phyloP scores from a whole-genome alignment of 2,113 vertebrate species.

The Arenaria interpres region DNA sequence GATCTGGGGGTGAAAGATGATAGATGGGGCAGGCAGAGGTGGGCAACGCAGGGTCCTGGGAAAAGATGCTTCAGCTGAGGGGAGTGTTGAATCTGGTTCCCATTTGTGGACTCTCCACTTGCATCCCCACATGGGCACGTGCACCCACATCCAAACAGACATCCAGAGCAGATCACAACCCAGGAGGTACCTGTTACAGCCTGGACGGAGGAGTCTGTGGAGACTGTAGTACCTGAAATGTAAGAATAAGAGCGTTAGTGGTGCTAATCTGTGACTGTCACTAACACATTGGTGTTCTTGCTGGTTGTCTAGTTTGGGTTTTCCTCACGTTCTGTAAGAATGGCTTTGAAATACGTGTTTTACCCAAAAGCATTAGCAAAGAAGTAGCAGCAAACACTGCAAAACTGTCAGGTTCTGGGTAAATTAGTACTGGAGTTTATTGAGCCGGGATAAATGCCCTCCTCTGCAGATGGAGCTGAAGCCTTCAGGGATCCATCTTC shows the following conservation, averaged over 20 bases:
- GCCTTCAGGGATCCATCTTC: neutral
- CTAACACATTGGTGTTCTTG: accelerated
- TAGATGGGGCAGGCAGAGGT: neutral
- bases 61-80: neutral
- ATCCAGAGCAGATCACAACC: neutral
- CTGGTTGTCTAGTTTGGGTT: neutral
- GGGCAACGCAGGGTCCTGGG: neutral
- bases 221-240: slow-evolving; percentile 9
- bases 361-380: neutral
- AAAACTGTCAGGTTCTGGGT: neutral
- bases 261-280: neutral
- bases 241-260: neutral
- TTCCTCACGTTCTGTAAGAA: neutral
- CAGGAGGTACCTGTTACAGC: slow-evolving; percentile 9
- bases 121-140: accelerated
- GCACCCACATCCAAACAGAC: neutral
- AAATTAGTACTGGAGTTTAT: neutral
- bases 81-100: neutral
- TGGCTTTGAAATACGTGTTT: neutral
- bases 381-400: neutral
- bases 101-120: neutral
- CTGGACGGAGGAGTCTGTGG: neutral
- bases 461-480: neutral
- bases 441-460: neutral
- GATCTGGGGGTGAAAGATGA: neutral